Evolutionary conservation across 2,888 invertebrate genomes (phyloP), one percentile per base, ranked within the genome.

Genomic region (Chelonus formosanus): DNA sequence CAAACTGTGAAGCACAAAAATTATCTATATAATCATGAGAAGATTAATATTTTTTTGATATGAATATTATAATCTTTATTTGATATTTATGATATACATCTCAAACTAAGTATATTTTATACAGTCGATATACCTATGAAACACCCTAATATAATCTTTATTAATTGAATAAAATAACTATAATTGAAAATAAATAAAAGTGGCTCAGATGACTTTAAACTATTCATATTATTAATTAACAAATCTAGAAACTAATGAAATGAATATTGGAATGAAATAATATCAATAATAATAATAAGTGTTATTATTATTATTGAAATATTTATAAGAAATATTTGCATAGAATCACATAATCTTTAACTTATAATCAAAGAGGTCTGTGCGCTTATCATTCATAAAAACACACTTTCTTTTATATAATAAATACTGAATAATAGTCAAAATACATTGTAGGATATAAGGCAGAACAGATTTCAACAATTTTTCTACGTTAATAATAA

Each of bases 391-490:
- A 45, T 62, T 55, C 44, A 65, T 48, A 59, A 10, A 34, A 32
- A n/a, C 40, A 40, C n/a, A 36, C 45, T 20, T 63, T 32, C n/a
- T 36, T 45, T 48, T 31, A 34, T 57, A 45, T 62, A 20, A 62
- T 57, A 68, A 72, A 69, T 70, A 69, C 63, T 65, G 67, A 68
- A 67, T 48, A 45, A 56, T 62, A 58, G 50, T 67, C 60, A 63
- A n/a, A 65, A 69, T 20, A 20, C 20, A 20, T 20, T 20, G 20
- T 20, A 56, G 67, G 45, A 62, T 47, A 63, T 36, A 50, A 57
- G 57, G 55, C 31, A 10, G 43, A 52, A 60, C 34, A 35, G 36
- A 48, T 20, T 34, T 8, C n/a, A 34, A 53, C 31, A 6, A 50
- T 31, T 35, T 45, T 36, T 59, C 4, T 43, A 36, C 6, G n/a